Percentiles rank a stretch among this genome's conserved stretches.
Evolutionary conservation across 2,888 invertebrate species (phyloP).

Genomic region (Cynaeus angustus): DNA sequence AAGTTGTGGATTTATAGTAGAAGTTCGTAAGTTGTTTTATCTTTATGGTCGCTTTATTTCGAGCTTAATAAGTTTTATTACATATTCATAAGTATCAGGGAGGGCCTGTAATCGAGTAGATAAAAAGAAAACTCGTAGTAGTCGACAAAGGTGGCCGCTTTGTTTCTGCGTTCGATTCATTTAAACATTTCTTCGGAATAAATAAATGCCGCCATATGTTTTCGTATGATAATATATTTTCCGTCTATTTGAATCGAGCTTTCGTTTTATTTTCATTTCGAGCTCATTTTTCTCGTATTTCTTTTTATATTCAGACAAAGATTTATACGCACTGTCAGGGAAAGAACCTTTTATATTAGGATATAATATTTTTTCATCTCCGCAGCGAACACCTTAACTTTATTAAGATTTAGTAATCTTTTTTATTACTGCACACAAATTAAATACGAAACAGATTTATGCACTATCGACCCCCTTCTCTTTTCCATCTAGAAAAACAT

Average conservation of each 20-base stretch:
- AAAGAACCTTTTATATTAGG: constrained; percentile 70
- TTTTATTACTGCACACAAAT: constrained; percentile 53
- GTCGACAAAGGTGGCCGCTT: neutral
- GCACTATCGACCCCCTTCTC: constrained; percentile 14
- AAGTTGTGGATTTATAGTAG: constrained; percentile 71
- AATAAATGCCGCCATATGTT: constrained; percentile 64
- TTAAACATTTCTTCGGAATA: constrained; percentile 58
- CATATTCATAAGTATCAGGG: constrained; percentile 67
- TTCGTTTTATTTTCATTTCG: constrained; percentile 71
- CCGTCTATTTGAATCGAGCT: constrained; percentile 69
- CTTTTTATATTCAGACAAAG: constrained; percentile 71
- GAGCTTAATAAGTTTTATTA: constrained; percentile 70
- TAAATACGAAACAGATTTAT: constrained; percentile 48
- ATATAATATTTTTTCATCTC: constrained; percentile 71
- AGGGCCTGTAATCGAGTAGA: constrained; percentile 60
- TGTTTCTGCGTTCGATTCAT: constrained; percentile 47
- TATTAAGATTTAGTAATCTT: constrained; percentile 66
- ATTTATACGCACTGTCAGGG: constrained; percentile 71
- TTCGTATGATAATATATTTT: constrained; percentile 69
- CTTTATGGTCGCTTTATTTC: constrained; percentile 69
- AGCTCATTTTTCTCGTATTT: constrained; percentile 71
- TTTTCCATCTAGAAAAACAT: constrained; percentile 14
- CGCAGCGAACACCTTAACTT: constrained; percentile 63
- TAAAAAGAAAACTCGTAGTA: constrained; percentile 52
- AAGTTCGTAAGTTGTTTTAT: constrained; percentile 71